A percentile compares a stretch with the other conserved stretches of the same genome.
These are phyloP conservation scores for Trichonephila clavata DNA, from an alignment of 1,140 invertebrate genomes.

Conservation along the genomic window DNA sequence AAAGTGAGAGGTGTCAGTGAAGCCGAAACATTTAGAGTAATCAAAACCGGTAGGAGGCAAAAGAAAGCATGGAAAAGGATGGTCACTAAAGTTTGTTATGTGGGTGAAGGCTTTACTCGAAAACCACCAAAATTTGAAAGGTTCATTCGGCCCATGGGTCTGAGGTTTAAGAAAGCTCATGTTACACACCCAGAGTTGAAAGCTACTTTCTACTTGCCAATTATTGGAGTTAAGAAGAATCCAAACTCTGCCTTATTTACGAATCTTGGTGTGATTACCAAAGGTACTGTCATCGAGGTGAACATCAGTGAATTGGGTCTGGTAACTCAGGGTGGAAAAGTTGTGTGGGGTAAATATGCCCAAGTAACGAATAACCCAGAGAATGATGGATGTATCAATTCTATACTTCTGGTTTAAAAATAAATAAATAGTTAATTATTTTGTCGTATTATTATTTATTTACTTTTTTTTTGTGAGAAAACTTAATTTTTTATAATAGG, in stretches of 20 bases:
- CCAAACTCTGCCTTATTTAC: slow-evolving; percentile 99
- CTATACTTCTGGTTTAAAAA: slow-evolving; percentile 95
- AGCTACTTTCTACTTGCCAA: slow-evolving; percentile 98
- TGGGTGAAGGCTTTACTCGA: slow-evolving; percentile 98
- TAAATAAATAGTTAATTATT: not conserved
- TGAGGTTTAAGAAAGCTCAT: slow-evolving; percentile 97
- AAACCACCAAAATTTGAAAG: slow-evolving; percentile 99
- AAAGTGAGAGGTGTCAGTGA: slow-evolving; percentile 99
- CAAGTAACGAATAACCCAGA: slow-evolving; percentile 99
- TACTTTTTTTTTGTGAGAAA: too few relatives aligned
- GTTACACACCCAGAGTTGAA: slow-evolving; percentile 99
- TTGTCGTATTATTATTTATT: too few relatives aligned
- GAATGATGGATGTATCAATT: slow-evolving; percentile 99
- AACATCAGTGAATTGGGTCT: slow-evolving; percentile 99
- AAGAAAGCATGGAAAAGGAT: slow-evolving; percentile 99
- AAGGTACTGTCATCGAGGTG: slow-evolving; percentile 98
- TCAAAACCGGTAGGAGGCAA: slow-evolving; percentile 96
- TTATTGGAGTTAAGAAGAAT: slow-evolving; percentile 99
- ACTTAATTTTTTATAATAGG: too few relatives aligned
- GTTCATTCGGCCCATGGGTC: slow-evolving; percentile 99
- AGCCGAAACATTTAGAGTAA: slow-evolving; percentile 97
- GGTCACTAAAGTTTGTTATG: slow-evolving; percentile 99
- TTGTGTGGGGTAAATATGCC: slow-evolving; percentile 99
- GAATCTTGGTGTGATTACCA: slow-evolving; percentile 98
- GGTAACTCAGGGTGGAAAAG: slow-evolving; percentile 99